These are phyloP conservation scores for Platycercus adscitus DNA, from an alignment of 2,113 vertebrate species.

Conservation along the genomic window DNA sequence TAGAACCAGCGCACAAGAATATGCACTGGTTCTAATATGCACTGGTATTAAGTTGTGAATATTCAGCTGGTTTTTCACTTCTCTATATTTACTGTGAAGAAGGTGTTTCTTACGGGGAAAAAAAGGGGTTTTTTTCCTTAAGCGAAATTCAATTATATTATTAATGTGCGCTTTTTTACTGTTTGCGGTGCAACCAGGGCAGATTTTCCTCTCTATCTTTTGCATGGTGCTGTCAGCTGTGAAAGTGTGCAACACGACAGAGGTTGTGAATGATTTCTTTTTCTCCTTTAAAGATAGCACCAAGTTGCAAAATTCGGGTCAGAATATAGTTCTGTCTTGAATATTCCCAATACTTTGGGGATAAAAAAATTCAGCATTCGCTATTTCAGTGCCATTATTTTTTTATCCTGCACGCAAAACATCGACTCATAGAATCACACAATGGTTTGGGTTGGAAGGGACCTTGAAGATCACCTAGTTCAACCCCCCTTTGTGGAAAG, in stretches of 20 bases:
- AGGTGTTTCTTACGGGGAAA: background rate
- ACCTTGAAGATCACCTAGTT: background rate
- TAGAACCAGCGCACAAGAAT: background rate
- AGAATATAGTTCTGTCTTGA: background rate
- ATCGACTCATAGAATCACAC: background rate
- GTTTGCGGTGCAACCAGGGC: background rate
- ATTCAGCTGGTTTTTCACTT: background rate
- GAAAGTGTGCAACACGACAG: background rate
- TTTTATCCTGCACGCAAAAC: background rate
- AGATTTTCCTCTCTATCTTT: background rate
- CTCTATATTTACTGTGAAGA: background rate
- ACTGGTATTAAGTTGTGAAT: background rate
- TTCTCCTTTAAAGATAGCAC: background rate
- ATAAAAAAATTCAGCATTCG: background rate
- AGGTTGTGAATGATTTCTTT: background rate
- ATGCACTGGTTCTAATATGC: background rate
- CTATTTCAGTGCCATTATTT: background rate
- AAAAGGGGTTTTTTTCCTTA: background rate
- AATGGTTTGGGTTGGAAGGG: background rate
- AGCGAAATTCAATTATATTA: background rate
- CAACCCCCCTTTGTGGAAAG: background rate
- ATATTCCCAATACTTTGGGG: background rate
- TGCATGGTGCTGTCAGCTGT: background rate
- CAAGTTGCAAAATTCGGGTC: background rate
- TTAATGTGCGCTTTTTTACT: background rate